Conservation (phyloP, 2,888 invertebrate genomes). For the Litoditis marina region DNA sequence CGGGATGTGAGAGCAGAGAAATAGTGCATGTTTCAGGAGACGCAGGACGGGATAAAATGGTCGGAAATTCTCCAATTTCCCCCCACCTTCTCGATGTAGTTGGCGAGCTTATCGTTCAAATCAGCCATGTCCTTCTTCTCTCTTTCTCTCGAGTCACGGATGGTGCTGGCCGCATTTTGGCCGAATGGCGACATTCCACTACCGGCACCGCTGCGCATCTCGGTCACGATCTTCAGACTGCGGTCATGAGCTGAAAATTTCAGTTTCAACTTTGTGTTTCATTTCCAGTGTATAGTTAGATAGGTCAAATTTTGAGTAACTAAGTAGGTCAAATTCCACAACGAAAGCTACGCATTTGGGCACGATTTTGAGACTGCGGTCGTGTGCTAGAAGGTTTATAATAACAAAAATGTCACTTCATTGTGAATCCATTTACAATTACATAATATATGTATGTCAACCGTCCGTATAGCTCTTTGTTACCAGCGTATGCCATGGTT, state of each 20-base stretch:
- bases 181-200: conserved; percentile 46
- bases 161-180: conserved; percentile 62
- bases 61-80: not conserved
- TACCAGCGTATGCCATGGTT: no score
- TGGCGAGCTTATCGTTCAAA: conserved; percentile 66
- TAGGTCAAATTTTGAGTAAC: not conserved
- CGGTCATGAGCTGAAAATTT: conserved; percentile 35
- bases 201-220: conserved; percentile 40
- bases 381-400: conserved; percentile 22
- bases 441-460: not conserved
- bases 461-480: no score
- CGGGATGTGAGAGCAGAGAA: not conserved
- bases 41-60: not conserved
- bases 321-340: not conserved
- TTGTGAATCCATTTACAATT: not conserved
- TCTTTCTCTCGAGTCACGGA: conserved; percentile 62
- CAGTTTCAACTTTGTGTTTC: no score
- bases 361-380: conserved; percentile 48
- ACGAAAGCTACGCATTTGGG: conserved; percentile 33
- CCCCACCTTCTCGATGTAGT: conserved; percentile 65
- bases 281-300: not conserved
- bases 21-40: not conserved
- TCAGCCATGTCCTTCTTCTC: conserved; percentile 67
- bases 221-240: conserved; percentile 54
- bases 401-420: not conserved